Base-by-base conservation (phyloP, 2,888 invertebrate species). In the Ctenicera cuprea region DNA sequence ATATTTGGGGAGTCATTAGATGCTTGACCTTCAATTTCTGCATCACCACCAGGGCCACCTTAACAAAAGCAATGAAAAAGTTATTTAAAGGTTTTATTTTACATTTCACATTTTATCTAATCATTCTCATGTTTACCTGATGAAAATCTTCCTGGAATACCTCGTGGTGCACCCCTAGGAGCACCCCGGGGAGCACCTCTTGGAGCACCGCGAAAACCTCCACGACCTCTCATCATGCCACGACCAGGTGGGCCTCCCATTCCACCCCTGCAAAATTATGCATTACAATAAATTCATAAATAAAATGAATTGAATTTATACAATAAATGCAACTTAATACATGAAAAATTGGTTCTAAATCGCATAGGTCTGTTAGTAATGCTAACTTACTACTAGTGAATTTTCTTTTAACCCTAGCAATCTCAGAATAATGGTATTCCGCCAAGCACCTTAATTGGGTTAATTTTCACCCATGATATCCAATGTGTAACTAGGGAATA, bases 151-250 rank as follows among this genome's bases (percentile, higher is more conserved):
- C 78, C 77, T 1, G 66, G 71, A 33, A 68, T 75, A 11, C 78
- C 78, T 8, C 75, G 33, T 11, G 70, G 69, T 1, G 69, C 75
- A 7, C 77, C 76, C 41, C 80, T 73, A 7, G 76, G 77, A 43
- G 78, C 80, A 9, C 72, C 72, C 30, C 72, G 61, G 30, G 73
- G 71, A 16, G 76, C 75, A 30, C 81, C 79, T 14, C 80, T 67
- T 64, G 79, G 79, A 12, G 80, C 81, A 18, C 82, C 82, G 69
- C 69, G 57, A 14, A 77, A 77, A 59, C 78, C 78, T 4, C 76
- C 76, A 22, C 73, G 73, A 26, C 78, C 76, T 61, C 78, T 37
- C 71, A 71, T 74, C 41, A 71, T 67, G 16, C 69, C 67, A 26
- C 74, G 50, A 8, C 74, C 71, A 0, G 71, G 71, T 9, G 54